Conservation (phyloP, 2,888 invertebrate genomes). For the Empis livida region DNA sequence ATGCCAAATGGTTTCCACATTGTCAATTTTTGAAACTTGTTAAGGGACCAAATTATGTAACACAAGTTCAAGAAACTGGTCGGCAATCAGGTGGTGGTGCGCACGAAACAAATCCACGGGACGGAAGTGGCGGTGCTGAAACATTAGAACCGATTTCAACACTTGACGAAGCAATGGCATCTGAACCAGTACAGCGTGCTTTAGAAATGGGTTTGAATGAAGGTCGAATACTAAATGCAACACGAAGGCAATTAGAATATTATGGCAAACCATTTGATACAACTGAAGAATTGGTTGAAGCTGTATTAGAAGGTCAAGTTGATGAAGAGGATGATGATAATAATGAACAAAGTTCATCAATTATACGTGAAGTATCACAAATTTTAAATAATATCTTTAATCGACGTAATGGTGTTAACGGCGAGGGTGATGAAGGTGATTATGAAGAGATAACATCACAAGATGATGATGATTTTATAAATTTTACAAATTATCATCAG, state of each 20-base stretch:
- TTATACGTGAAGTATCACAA: conserved; percentile 15
- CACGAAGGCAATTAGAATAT: conserved; percentile 42
- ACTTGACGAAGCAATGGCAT: conserved; percentile 36
- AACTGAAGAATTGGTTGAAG: conserved; percentile 55
- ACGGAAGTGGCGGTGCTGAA: background rate
- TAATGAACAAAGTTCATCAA: conserved; percentile 9
- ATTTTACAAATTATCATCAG: no score
- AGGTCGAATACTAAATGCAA: conserved; percentile 43
- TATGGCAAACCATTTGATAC: conserved; percentile 50
- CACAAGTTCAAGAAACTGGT: conserved; percentile 29
- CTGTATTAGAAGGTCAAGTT: conserved; percentile 54
- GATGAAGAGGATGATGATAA: conserved; percentile 35
- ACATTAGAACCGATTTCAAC: conserved; percentile 6
- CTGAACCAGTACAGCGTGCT: conserved; percentile 39
- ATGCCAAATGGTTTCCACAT: conserved; percentile 84
- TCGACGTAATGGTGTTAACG: background rate
- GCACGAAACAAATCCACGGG: background rate
- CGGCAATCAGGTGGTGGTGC: conserved; percentile 6
- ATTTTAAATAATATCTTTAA: conserved; percentile 14
- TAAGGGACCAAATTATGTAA: conserved; percentile 69
- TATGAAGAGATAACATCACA: conserved; percentile 1
- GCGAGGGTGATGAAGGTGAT: background rate
- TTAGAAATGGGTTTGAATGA: conserved; percentile 47
- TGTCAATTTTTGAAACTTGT: conserved; percentile 73
- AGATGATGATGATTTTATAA: background rate